phyloP scores from a whole-genome alignment of 2,797 vertebrate genomes.

The Falco naumanni region DNA sequence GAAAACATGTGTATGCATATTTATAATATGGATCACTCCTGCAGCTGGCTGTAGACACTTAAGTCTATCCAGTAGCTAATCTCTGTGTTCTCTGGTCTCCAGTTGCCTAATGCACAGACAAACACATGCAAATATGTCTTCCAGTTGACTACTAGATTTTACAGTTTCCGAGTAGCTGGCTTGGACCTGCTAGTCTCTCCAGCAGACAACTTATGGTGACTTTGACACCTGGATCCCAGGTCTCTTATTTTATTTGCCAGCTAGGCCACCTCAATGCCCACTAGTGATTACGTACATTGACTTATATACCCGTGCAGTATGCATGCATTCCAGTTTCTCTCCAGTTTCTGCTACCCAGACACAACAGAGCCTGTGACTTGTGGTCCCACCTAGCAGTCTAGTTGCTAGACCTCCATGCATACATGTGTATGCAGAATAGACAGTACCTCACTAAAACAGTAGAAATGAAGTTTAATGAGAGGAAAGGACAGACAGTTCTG shows the following conservation, averaged over 20 bases:
- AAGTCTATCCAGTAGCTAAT: neutral
- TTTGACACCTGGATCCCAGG: neutral
- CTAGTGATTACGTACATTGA: too few species aligned
- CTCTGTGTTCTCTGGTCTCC: neutral
- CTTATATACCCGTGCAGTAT: neutral
- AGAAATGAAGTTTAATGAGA: neutral
- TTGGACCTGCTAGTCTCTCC: neutral
- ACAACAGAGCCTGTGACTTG: too few species aligned
- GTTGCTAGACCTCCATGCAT: neutral
- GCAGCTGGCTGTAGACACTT: neutral
- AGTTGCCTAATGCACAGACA: neutral
- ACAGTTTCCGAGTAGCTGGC: neutral
- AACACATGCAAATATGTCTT: neutral
- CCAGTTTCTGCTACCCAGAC: neutral
- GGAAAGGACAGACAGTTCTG: neutral
- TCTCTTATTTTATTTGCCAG: neutral
- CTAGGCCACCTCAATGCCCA: neutral
- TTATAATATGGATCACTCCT: neutral
- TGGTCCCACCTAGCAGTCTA: neutral
- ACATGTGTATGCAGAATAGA: neutral
- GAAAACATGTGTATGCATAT: neutral
- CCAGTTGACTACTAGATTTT: neutral
- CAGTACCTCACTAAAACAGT: neutral
- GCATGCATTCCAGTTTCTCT: neutral
- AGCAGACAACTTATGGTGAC: neutral